A percentile compares a stretch with the other conserved stretches of the same genome.
Evolutionary conservation across 2,888 invertebrate species (phyloP).

Genomic region (Sinohyriopsis cumingii): DNA sequence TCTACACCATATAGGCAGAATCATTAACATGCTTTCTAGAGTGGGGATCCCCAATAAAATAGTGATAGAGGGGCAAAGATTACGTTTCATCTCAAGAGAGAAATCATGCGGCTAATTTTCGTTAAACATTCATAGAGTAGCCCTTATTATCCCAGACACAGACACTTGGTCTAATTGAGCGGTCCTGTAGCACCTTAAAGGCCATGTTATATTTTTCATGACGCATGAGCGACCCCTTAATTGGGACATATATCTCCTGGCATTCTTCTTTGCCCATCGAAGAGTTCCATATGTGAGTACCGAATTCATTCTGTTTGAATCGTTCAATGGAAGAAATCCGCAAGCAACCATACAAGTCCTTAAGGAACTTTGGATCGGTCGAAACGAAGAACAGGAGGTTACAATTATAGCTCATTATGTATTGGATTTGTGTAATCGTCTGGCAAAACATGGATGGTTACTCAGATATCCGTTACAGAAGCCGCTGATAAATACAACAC

Average conservation of each 20-base stretch:
- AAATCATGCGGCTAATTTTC: not conserved
- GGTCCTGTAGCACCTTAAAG: conserved; percentile 38
- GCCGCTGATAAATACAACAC: conserved; percentile 9
- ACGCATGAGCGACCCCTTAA: conserved; percentile 20
- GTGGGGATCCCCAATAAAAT: not conserved
- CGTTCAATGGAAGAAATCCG: conserved; percentile 22
- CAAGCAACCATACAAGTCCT: conserved; percentile 20
- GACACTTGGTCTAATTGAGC: conserved; percentile 31
- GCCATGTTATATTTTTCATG: conserved; percentile 29
- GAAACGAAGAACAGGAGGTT: not conserved
- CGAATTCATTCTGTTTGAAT: conserved; percentile 28
- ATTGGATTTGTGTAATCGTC: conserved; percentile 26
- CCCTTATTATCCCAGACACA: not conserved
- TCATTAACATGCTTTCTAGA: conserved; percentile 5
- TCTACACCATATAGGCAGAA: not conserved
- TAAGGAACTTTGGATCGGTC: conserved; percentile 14
- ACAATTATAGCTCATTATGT: conserved; percentile 26
- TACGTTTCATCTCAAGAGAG: conserved; percentile 3
- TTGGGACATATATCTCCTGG: conserved; percentile 34
- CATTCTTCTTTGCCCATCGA: conserved; percentile 32
- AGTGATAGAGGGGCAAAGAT: conserved; percentile 5
- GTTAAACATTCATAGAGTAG: not conserved
- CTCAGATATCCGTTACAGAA: conserved; percentile 9
- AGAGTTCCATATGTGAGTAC: conserved; percentile 27
- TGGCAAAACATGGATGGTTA: conserved; percentile 22